Conservation (phyloP, 2,113 vertebrate species). For the Copsychus sechellarum region DNA sequence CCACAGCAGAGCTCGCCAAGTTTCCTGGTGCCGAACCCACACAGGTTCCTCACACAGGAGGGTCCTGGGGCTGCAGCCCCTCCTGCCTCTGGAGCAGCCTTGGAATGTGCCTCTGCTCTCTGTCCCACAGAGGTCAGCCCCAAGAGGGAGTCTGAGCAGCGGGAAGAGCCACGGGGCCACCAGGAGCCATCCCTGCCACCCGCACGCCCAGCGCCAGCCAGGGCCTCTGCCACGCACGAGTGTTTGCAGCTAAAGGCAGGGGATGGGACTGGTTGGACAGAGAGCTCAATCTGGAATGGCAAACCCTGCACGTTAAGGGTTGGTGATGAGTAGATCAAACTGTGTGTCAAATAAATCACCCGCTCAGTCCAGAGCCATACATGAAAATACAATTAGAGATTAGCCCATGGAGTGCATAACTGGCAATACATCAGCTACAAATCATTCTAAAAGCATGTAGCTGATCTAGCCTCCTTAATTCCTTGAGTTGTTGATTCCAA, state of each 20-base stretch:
- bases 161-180: not conserved
- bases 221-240: not conserved
- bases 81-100: not conserved
- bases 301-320: not conserved
- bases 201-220: accelerated
- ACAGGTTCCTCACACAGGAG: not conserved
- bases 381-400: conserved; percentile 69
- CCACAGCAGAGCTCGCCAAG: not conserved
- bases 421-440: conserved; percentile 56
- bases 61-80: not conserved
- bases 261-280: not conserved
- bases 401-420: conserved; percentile 52
- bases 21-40: not conserved
- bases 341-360: conserved; percentile 51
- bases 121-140: not conserved
- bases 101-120: not conserved
- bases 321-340: conserved; percentile 31
- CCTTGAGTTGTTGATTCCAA: conserved; percentile 63
- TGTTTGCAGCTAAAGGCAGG: not conserved
- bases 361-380: conserved; percentile 53
- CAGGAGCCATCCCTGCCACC: not conserved
- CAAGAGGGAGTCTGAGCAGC: not conserved
- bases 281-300: not conserved
- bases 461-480: conserved; percentile 58
- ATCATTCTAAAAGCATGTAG: conserved; percentile 60